Evolutionary conservation across 2,888 invertebrate genomes (phyloP), one percentile per base, ranked within the genome.

Genomic region (Volucella inanis): DNA sequence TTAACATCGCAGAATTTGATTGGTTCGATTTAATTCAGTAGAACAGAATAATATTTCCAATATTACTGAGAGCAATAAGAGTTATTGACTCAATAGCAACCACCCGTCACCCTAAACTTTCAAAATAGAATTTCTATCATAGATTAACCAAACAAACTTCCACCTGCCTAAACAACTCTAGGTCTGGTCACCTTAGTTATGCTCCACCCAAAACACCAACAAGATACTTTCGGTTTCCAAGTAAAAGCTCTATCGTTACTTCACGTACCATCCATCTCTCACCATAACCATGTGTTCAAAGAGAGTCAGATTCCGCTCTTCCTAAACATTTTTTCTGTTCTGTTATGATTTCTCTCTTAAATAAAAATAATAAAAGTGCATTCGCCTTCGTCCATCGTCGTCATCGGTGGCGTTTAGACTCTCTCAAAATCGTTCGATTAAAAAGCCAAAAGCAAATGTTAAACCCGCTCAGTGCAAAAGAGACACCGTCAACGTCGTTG

Each of bases 391-490:
- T 59, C 57, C 57, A 55, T 54, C 57, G 64, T 75, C 64, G 52
- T 39, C 10, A 14, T 2, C 41, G 11, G 39, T 59, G 31, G n/a
- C 41, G 57, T 59, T 41, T 57, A 68, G 39, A 14, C 38, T 39
- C 49, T 65, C 54, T 6, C 22, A 31, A 18, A n/a, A 41, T 45
- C 49, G 65, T 71, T 71, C 52, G 80, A 80, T 80, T 80, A 76
- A 84, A 31, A 84, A 84, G 75, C 71, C 75, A 79, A 71, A 43
- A 50, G 70, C 79, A 71, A 84, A 39, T 80, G 84, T 67, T 80
- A 62, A 67, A 76, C 39, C 49, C 49, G 59, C 75, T 84, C 84
- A 84, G 84, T 84, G 67, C 79, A 68, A 76, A 79, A 84, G 84
- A 84, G 84, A 84, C 67, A 55, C 55, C 61, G 78, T 68, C 67